Evolutionary conservation across 2,797 vertebrate species (phyloP).

Genomic region (Macrochelys suwanniensis): DNA sequence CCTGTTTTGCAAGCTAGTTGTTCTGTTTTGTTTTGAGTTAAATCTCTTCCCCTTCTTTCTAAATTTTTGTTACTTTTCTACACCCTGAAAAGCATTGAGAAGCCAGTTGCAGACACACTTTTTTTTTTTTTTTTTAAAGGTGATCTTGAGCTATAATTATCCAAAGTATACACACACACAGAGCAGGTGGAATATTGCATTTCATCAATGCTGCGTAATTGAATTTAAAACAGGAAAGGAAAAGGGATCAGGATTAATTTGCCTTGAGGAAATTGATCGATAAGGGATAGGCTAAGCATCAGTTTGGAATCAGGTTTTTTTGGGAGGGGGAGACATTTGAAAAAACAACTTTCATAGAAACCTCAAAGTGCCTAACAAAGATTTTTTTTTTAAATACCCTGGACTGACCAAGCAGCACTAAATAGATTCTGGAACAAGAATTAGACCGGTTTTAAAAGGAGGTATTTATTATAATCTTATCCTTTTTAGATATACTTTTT

Average conservation of each 20-base stretch:
- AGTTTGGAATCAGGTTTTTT: background rate
- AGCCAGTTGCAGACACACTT: fast-evolving
- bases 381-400: background rate
- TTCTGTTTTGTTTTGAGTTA: background rate
- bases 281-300: background rate
- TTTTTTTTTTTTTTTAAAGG: background rate
- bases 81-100: background rate
- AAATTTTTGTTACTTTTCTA: background rate
- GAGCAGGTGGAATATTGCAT: background rate
- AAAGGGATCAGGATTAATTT: background rate
- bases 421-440: background rate
- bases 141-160: background rate
- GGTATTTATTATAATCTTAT: background rate
- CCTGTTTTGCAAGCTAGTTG: background rate
- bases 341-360: background rate
- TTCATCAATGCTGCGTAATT: background rate
- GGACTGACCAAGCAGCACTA: background rate
- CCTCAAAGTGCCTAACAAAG: background rate
- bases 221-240: background rate
- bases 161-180: background rate
- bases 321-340: background rate
- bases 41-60: background rate
- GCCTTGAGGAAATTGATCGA: background rate
- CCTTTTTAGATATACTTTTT: background rate
- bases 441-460: background rate